Evolutionary conservation across 2,888 invertebrate species (phyloP).

Genomic region (Halocaridina rubra): DNA sequence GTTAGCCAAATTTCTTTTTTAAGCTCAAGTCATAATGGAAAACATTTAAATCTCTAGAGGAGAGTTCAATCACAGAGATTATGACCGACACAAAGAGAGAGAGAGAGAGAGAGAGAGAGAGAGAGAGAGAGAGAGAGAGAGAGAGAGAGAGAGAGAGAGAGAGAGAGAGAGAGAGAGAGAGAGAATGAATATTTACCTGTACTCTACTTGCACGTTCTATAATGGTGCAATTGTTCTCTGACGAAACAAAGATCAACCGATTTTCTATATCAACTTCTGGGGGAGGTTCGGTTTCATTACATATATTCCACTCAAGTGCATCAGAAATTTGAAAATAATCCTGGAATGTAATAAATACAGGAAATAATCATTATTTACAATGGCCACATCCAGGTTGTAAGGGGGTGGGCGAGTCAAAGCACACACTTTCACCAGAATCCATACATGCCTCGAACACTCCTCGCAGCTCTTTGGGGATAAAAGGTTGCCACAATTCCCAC

Average conservation of each 20-base stretch:
- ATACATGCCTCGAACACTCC: no score
- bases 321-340: slow-evolving; percentile 44
- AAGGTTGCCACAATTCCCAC: no score
- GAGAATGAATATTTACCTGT: slow-evolving; percentile 23
- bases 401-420: background rate
- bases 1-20: no score
- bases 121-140: background rate
- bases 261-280: slow-evolving; percentile 14
- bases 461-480: no score
- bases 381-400: background rate
- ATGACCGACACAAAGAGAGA: no score
- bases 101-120: background rate
- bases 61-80: no score
- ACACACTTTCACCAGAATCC: no score
- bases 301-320: slow-evolving; percentile 52
- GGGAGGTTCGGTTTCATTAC: slow-evolving; percentile 34
- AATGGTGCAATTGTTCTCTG: slow-evolving; percentile 38
- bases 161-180: background rate
- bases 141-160: background rate
- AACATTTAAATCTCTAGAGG: no score
- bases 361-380: background rate
- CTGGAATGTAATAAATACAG: slow-evolving; percentile 19
- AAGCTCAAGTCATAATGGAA: no score
- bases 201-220: slow-evolving; percentile 34
- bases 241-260: slow-evolving; percentile 20